Percentiles rank a stretch among this genome's conserved stretches.
These are phyloP conservation scores for Pelecanus crispus DNA, from an alignment of 2,113 vertebrate species.

Conservation along the genomic window DNA sequence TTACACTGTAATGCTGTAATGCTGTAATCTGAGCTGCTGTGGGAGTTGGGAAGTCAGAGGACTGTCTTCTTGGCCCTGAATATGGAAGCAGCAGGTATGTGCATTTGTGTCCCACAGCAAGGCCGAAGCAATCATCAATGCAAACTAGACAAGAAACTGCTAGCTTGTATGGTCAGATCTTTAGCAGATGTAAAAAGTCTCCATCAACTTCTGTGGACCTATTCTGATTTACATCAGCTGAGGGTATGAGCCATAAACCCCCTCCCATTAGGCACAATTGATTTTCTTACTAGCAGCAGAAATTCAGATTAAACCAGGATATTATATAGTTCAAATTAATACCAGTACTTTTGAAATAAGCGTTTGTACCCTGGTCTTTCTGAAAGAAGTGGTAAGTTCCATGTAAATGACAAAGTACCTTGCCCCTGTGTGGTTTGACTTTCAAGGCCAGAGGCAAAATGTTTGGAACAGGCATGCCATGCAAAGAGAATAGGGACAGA, in stretches of 20 bases:
- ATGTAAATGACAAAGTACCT: background rate
- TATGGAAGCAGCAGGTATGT: background rate
- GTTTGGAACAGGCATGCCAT: background rate
- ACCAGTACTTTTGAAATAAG: background rate
- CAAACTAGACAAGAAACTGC: background rate
- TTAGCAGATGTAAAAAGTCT: background rate
- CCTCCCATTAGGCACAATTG: background rate
- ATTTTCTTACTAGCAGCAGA: background rate
- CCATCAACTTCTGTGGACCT: background rate
- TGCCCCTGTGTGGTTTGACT: background rate
- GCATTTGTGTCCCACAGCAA: background rate
- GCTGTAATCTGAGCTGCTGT: background rate
- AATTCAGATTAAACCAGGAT: background rate
- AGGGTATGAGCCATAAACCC: background rate
- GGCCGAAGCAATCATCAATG: background rate
- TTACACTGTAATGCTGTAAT: background rate
- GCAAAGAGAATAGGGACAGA: background rate
- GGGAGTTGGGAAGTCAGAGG: background rate
- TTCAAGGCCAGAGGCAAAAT: background rate
- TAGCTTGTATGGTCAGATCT: background rate
- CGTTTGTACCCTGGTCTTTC: background rate
- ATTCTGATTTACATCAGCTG: background rate
- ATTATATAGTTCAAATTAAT: background rate
- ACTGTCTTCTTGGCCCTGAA: background rate
- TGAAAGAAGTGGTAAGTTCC: background rate